phyloP scores from a whole-genome alignment of 2,888 invertebrate genomes.

The Lamellibrachia columna region DNA sequence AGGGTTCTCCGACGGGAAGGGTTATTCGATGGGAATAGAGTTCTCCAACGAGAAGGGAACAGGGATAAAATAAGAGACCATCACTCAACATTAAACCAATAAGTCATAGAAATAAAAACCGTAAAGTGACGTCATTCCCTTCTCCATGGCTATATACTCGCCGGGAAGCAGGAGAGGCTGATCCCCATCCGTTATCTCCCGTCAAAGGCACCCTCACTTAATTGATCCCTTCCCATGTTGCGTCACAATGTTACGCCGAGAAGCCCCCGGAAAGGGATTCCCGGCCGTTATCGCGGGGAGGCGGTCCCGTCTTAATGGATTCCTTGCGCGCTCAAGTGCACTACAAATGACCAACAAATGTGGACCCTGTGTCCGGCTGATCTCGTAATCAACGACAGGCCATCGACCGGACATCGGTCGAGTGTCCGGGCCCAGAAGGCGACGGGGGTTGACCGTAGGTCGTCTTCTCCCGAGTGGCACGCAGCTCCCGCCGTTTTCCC shows the following conservation, averaged over 20 bases:
- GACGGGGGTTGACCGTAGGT: not conserved
- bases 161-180: not conserved
- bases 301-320: not conserved
- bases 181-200: constrained; percentile 5
- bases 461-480: not conserved
- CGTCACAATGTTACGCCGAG: not conserved
- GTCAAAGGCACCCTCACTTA: not conserved
- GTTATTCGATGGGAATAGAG: not conserved
- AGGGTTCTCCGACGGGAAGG: not conserved
- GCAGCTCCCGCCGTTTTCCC: not conserved
- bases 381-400: not conserved
- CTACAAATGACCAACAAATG: constrained; percentile 12
- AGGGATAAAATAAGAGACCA: not conserved
- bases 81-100: not conserved
- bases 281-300: not conserved
- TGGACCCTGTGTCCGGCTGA: constrained; percentile 11
- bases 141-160: not conserved
- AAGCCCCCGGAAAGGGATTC: constrained; percentile 6
- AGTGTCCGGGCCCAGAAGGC: not conserved
- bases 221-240: not conserved
- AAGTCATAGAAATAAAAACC: not conserved
- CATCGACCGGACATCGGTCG: not conserved
- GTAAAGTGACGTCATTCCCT: not conserved
- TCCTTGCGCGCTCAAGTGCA: constrained; percentile 3
- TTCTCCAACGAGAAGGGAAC: not conserved